Percentiles rank a stretch among this genome's conserved stretches.
Evolutionary conservation across 2,113 vertebrate species (phyloP).

Genomic region (Vulpes ferrilata): DNA sequence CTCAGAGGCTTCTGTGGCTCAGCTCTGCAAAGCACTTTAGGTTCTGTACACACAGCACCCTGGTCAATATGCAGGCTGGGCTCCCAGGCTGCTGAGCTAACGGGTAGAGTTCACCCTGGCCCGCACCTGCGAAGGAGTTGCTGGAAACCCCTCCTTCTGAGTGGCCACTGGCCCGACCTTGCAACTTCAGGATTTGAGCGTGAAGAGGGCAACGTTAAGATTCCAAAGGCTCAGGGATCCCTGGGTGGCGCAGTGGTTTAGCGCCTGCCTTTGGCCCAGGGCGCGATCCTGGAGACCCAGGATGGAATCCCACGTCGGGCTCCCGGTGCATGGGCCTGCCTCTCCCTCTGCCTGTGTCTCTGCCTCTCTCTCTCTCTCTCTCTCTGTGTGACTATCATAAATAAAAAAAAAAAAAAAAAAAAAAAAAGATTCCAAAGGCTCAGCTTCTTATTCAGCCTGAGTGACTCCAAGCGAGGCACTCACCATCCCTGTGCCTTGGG

Average conservation of each 20-base stretch:
- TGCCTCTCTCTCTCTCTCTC: no score
- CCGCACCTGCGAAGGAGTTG: background rate
- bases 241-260: no score
- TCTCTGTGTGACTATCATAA: no score
- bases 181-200: background rate
- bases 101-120: background rate
- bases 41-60: accelerated
- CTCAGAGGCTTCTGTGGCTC: background rate
- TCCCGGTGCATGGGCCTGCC: no score
- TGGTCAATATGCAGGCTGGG: background rate
- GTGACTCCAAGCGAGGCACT: background rate
- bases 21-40: background rate
- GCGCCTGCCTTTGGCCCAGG: no score
- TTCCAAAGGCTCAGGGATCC: background rate
- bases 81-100: background rate
- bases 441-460: background rate
- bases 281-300: no score
- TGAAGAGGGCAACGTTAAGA: background rate
- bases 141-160: background rate
- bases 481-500: background rate
- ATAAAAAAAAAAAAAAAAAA: no score
- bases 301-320: no score
- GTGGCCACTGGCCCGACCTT: background rate
- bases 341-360: no score
- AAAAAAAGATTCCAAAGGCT: background rate